Conservation (phyloP, 2,113 vertebrate genomes). For the Daphoenositta chrysoptera region DNA sequence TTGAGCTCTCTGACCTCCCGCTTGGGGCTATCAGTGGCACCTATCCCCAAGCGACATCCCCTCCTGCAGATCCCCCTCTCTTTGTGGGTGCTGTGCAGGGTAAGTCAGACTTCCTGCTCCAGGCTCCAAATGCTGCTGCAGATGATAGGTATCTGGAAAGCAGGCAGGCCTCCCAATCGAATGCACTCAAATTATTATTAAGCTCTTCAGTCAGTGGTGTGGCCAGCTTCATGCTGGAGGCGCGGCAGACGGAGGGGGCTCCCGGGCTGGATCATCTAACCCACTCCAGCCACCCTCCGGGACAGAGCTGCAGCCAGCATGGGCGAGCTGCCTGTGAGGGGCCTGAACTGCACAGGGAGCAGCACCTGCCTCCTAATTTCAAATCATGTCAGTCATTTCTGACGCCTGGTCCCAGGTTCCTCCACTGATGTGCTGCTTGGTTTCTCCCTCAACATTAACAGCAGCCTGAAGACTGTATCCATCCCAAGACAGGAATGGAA, state of each 20-base stretch:
- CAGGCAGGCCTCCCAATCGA: background rate
- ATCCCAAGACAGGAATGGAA: background rate
- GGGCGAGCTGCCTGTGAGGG: background rate
- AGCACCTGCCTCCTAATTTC: background rate
- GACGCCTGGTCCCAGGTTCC: background rate
- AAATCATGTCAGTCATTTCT: background rate
- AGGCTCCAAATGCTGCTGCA: background rate
- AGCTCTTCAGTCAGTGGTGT: background rate
- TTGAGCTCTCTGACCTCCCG: background rate
- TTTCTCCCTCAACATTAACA: background rate
- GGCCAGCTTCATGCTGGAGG: background rate
- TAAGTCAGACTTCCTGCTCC: background rate
- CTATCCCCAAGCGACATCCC: fast-evolving
- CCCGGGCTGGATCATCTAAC: fast-evolving
- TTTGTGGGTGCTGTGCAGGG: background rate
- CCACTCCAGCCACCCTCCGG: fast-evolving
- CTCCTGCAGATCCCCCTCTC: background rate
- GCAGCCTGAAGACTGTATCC: background rate
- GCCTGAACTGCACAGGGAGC: background rate
- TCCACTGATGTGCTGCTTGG: background rate
- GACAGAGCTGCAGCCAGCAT: background rate
- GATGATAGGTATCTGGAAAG: background rate
- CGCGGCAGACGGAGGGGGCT: background rate
- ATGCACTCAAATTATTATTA: background rate
- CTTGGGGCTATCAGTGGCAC: background rate